Conservation (phyloP, 2,797 vertebrate genomes). For the Anolis apletophallus region DNA sequence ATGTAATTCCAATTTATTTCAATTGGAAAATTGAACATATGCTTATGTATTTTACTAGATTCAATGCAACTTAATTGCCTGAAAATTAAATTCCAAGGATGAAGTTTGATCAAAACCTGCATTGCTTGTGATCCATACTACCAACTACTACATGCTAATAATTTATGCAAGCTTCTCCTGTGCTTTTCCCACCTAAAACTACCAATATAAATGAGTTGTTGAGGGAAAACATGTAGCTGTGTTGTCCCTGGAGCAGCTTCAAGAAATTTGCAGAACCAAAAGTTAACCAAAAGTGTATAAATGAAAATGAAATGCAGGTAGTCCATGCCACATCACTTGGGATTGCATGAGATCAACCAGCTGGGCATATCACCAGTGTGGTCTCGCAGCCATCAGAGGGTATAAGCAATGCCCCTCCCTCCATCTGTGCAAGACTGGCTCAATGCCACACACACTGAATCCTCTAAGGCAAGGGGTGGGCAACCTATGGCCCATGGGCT, state of each 20-base stretch:
- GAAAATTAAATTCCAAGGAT: neutral
- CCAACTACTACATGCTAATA: neutral
- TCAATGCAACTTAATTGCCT: constrained; percentile 4
- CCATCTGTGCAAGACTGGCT: too few species aligned
- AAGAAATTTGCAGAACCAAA: too few species aligned
- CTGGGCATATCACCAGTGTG: too few species aligned
- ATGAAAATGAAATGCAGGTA: neutral
- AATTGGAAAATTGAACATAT: neutral
- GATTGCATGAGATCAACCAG: too few species aligned
- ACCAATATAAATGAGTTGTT: neutral
- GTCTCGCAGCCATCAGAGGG: too few species aligned
- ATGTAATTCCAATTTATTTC: constrained; percentile 24
- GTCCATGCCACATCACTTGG: neutral
- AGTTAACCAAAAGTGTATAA: too few species aligned
- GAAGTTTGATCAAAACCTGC: neutral
- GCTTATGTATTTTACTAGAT: constrained; percentile 4
- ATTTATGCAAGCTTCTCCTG: neutral
- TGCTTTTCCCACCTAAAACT: neutral
- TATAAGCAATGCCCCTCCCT: too few species aligned
- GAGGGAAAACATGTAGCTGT: neutral
- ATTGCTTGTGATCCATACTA: neutral
- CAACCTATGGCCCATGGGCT: too few species aligned
- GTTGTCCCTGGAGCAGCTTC: neutral
- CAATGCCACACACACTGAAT: too few species aligned
- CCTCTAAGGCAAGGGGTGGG: too few species aligned